A percentile compares a stretch with the other conserved stretches of the same genome.
Conservation (phyloP, 2,888 invertebrate species). For the Fragum whitleyi region DNA sequence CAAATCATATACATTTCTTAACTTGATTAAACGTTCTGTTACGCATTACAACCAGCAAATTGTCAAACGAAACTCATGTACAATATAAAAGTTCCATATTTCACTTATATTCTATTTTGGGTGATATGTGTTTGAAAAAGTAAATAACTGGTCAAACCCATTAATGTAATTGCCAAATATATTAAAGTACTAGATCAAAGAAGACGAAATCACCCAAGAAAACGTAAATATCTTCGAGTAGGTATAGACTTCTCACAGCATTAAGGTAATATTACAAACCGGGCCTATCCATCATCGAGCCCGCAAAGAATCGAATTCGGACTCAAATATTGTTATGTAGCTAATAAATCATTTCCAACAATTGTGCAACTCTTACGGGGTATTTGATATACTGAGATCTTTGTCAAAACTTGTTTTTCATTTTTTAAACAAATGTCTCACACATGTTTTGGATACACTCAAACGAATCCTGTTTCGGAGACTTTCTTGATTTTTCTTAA, state of each 20-base stretch:
- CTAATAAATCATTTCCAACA: neutral
- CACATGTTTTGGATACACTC: too few species aligned
- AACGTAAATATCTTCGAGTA: neutral
- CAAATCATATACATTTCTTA: too few species aligned
- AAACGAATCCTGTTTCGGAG: too few species aligned
- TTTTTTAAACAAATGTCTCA: neutral
- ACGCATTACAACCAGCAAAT: too few species aligned
- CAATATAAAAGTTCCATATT: too few species aligned
- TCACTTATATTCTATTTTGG: too few species aligned
- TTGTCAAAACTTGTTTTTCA: neutral
- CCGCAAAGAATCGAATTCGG: neutral
- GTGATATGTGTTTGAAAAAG: too few species aligned
- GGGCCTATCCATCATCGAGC: neutral
- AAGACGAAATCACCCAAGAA: neutral
- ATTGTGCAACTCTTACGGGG: neutral
- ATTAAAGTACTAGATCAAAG: neutral
- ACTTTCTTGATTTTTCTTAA: too few species aligned
- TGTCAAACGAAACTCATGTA: too few species aligned
- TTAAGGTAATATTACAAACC: slow-evolving; percentile 1
- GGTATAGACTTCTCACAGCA: neutral
- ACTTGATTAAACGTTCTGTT: too few species aligned
- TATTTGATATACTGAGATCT: neutral
- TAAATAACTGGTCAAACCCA: too few species aligned
- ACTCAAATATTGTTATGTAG: neutral
- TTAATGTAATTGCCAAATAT: too few species aligned